Conservation (phyloP, 1,140 invertebrate genomes). For the Dreissena polymorpha region DNA sequence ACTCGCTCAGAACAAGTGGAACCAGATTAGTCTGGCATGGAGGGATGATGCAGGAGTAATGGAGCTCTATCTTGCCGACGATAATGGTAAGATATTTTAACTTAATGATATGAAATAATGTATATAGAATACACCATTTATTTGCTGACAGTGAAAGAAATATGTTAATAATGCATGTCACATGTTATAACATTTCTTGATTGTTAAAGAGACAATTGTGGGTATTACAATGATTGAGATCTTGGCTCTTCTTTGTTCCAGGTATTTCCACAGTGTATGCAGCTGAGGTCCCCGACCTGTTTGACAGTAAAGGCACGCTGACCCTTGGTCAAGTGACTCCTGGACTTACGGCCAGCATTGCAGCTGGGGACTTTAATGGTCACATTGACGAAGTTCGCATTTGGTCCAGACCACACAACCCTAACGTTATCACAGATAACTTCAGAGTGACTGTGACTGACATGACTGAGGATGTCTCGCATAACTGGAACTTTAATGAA, state of each 20-base stretch:
- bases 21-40: slow-evolving; percentile 59
- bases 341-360: slow-evolving; percentile 13
- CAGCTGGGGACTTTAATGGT: slow-evolving; percentile 56
- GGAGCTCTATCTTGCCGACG: slow-evolving; percentile 54
- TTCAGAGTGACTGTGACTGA: slow-evolving; percentile 46
- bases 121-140: not conserved
- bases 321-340: slow-evolving; percentile 57
- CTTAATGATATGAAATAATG: not conserved
- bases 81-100: slow-evolving; percentile 18
- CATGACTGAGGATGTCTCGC: slow-evolving; percentile 56
- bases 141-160: too few relatives aligned
- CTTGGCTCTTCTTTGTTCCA: not conserved
- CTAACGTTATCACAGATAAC: slow-evolving; percentile 56
- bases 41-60: slow-evolving; percentile 45
- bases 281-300: slow-evolving; percentile 42
- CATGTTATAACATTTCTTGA: not conserved
- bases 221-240: too few relatives aligned
- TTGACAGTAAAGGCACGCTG: slow-evolving; percentile 51
- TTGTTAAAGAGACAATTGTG: not conserved
- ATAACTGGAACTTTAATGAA: slow-evolving; percentile 63
- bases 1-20: slow-evolving; percentile 57
- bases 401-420: slow-evolving; percentile 65
- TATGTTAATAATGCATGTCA: not conserved
- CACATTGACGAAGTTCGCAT: slow-evolving; percentile 63
- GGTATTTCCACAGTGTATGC: slow-evolving; percentile 52